Conservation (phyloP, 2,888 invertebrate genomes). For the Sinohyriopsis cumingii region DNA sequence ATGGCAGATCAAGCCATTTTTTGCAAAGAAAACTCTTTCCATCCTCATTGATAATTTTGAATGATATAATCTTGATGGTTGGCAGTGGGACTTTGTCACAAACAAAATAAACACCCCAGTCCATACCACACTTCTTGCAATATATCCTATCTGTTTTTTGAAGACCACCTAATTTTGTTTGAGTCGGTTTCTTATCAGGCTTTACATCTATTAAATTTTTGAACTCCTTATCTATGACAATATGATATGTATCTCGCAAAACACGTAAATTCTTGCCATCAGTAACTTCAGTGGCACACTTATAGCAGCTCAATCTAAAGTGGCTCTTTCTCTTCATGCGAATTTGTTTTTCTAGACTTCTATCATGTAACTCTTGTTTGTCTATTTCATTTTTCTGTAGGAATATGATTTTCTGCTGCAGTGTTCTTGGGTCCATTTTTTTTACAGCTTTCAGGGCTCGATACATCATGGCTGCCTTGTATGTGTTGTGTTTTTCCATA, state of each 20-base stretch:
- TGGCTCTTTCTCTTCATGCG: conserved; percentile 12
- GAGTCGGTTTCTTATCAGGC: conserved; percentile 17
- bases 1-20: conserved; percentile 28
- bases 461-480: conserved; percentile 32
- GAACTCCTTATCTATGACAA: conserved; percentile 26
- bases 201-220: conserved; percentile 13
- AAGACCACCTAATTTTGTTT: conserved; percentile 24
- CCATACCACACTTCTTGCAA: conserved; percentile 27
- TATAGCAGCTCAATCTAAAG: conserved; percentile 20
- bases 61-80: conserved; percentile 18
- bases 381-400: background rate
- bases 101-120: conserved; percentile 28
- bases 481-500: conserved; percentile 22
- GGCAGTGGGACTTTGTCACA: conserved; percentile 14
- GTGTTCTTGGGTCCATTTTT: no score
- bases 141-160: conserved; percentile 25
- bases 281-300: conserved; percentile 19
- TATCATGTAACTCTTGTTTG: conserved; percentile 8
- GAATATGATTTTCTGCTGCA: no score
- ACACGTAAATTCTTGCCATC: conserved; percentile 17
- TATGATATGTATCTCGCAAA: conserved; percentile 9
- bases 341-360: conserved; percentile 9
- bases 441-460: conserved; percentile 8
- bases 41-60: conserved; percentile 14
- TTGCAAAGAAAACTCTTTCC: conserved; percentile 1